A percentile compares a stretch with the other conserved stretches of the same genome.
Evolutionary conservation across 2,113 vertebrate species (phyloP).

Genomic region (Ondatra zibethicus): DNA sequence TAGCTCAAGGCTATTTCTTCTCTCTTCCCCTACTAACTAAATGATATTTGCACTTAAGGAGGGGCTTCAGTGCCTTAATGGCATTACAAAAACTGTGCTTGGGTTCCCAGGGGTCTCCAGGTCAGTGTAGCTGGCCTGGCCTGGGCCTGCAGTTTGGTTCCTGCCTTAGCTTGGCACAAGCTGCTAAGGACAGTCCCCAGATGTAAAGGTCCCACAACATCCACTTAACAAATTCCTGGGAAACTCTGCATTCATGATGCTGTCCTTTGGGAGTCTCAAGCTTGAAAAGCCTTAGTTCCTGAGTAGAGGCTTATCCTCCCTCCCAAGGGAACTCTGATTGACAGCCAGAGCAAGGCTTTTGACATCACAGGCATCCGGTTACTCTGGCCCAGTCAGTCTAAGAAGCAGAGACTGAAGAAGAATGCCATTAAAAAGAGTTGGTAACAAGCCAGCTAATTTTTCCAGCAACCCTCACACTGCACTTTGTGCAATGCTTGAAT

Average conservation of each 20-base stretch:
- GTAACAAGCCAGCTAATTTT: constrained; percentile 64
- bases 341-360: constrained; percentile 14
- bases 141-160: not conserved
- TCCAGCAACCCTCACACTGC: constrained; percentile 57
- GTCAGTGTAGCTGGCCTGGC: not conserved
- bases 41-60: not conserved
- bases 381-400: not conserved
- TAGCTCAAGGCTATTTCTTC: not conserved
- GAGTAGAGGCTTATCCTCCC: not conserved
- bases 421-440: constrained; percentile 37
- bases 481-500: constrained; percentile 56
- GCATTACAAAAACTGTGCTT: not conserved
- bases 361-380: not conserved
- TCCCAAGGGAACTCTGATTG: not conserved
- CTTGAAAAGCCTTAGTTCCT: not conserved
- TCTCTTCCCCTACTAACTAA: not conserved
- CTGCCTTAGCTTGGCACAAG: not conserved
- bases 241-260: not conserved
- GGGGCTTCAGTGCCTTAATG: not conserved
- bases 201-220: not conserved
- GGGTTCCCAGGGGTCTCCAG: not conserved
- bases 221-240: not conserved
- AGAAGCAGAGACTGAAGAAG: constrained; percentile 54
- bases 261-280: not conserved
- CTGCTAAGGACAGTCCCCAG: not conserved